Percentiles rank a stretch among this genome's conserved stretches.
These are phyloP conservation scores for Tetraodon nigroviridis DNA, from an alignment of 2,113 vertebrate genomes.

Conservation along the genomic window DNA sequence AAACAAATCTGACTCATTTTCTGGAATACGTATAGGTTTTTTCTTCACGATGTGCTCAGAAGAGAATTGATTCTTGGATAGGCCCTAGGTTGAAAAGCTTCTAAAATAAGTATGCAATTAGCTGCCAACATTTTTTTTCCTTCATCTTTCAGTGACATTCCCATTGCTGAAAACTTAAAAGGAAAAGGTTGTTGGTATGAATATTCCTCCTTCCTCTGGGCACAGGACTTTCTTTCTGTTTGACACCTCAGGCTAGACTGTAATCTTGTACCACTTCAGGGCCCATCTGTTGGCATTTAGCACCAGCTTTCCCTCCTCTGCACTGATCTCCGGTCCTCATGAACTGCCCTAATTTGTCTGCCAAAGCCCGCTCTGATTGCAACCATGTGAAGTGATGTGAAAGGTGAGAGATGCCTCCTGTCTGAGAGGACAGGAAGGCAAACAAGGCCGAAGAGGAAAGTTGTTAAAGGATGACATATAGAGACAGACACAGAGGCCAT, in stretches of 20 bases:
- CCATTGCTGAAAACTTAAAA: conserved; percentile 1
- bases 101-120: conserved; percentile 3
- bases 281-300: conserved; percentile 74
- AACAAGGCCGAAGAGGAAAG: conserved; percentile 35
- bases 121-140: background rate
- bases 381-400: conserved; percentile 71
- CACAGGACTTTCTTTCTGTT: conserved; percentile 15
- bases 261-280: conserved; percentile 42
- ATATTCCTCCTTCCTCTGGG: conserved; percentile 15
- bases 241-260: conserved; percentile 36
- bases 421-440: conserved; percentile 47
- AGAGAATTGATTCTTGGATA: conserved; percentile 21
- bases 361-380: conserved; percentile 70
- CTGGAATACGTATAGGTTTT: conserved; percentile 10
- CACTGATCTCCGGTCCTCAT: conserved; percentile 69
- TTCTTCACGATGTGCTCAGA: background rate
- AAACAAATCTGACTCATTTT: conserved; percentile 40
- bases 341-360: conserved; percentile 76
- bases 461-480: conserved; percentile 29
- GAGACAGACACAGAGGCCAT: conserved; percentile 15
- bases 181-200: conserved; percentile 13
- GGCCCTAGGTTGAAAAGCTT: background rate
- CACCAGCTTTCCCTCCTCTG: conserved; percentile 64
- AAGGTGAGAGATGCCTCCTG: conserved; percentile 71
- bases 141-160: background rate